Evolutionary conservation across 2,113 vertebrate genomes (phyloP).

Genomic region (Vulpes lagopus): DNA sequence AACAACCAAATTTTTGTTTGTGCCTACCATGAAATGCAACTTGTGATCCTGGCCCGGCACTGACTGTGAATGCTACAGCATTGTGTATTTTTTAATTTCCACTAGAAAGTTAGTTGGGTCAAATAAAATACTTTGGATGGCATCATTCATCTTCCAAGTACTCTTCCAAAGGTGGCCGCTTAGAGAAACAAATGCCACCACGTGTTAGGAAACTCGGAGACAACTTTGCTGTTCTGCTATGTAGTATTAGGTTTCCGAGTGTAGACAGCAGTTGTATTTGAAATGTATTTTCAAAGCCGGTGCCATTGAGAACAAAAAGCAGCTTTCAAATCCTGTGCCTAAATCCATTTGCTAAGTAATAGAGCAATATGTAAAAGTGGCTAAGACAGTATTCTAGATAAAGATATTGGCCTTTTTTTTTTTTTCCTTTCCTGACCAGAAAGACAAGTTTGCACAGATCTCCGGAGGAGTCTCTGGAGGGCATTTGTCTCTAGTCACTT

Average conservation of each 20-base stretch:
- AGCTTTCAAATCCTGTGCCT: background rate
- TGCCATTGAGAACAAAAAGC: background rate
- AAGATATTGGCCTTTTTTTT: background rate
- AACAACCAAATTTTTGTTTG: background rate
- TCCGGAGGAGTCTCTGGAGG: background rate
- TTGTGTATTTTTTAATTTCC: background rate
- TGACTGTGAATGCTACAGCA: background rate
- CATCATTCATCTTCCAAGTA: background rate
- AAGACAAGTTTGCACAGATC: slow-evolving; percentile 26
- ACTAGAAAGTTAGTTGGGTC: background rate
- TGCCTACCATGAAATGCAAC: background rate
- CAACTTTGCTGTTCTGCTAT: background rate
- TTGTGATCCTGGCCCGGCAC: background rate
- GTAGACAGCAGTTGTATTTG: background rate
- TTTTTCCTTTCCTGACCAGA: background rate
- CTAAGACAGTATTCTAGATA: background rate
- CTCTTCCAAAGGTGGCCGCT: background rate
- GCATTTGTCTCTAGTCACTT: background rate
- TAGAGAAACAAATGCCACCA: background rate
- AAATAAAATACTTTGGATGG: slow-evolving; percentile 30
- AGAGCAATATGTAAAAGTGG: background rate
- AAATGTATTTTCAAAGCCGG: slow-evolving; percentile 17
- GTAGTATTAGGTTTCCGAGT: background rate
- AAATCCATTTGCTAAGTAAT: background rate
- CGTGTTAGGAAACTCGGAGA: slow-evolving; percentile 9